Evolutionary conservation across 1,140 invertebrate species (phyloP).

Genomic region (Halictus rubicundus): DNA sequence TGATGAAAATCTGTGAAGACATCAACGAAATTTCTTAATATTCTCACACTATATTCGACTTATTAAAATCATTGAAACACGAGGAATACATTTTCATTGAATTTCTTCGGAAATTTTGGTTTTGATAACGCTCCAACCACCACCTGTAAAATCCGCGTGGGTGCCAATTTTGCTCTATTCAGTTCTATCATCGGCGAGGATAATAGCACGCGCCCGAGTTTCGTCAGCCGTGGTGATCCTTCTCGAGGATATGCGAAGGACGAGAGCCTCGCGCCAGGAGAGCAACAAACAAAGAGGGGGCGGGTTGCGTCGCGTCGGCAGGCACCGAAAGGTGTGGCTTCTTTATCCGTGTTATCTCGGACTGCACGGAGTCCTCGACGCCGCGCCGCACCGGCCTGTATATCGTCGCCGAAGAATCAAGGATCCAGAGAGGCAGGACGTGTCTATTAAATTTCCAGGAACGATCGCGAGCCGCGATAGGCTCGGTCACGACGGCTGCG

Average conservation of each 20-base stretch:
- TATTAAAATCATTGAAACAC: too few species aligned
- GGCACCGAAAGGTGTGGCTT: constrained; percentile 32
- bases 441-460: constrained; percentile 67
- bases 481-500: constrained; percentile 49
- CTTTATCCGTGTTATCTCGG: constrained; percentile 52
- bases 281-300: not conserved
- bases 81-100: too few species aligned
- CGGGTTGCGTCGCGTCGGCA: not conserved
- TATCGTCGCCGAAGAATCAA: constrained; percentile 49
- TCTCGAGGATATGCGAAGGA: constrained; percentile 5
- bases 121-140: too few species aligned
- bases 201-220: constrained; percentile 13
- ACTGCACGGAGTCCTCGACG: constrained; percentile 28
- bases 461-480: constrained; percentile 58
- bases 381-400: not conserved
- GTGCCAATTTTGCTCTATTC: not conserved
- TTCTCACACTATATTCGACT: too few species aligned
- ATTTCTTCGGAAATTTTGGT: too few species aligned
- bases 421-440: constrained; percentile 28
- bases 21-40: too few species aligned
- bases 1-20: too few species aligned
- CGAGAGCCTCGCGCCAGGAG: not conserved
- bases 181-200: not conserved
- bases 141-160: not conserved
- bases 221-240: constrained; percentile 19